These are phyloP conservation scores for Cepaea hortensis DNA, from an alignment of 2,888 invertebrate species.

Conservation along the genomic window DNA sequence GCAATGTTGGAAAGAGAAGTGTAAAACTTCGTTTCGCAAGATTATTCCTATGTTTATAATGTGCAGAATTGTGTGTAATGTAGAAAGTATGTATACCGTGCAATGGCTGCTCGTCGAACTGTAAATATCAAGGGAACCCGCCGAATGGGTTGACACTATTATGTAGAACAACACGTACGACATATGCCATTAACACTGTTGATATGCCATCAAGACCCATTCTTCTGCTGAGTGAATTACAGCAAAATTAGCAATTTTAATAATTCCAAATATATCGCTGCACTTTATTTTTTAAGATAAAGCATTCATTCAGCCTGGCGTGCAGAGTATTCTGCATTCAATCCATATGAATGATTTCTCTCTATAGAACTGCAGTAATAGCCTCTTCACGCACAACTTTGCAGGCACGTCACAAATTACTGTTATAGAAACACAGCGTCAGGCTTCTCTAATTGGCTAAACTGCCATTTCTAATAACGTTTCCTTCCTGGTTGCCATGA, in stretches of 20 bases:
- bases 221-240: neutral
- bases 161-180: slow-evolving; percentile 11
- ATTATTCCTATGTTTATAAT: slow-evolving; percentile 21
- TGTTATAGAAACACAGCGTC: slow-evolving; percentile 30
- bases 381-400: slow-evolving; percentile 35
- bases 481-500: neutral
- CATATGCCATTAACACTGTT: neutral
- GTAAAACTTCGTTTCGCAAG: slow-evolving; percentile 21
- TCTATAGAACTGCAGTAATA: slow-evolving; percentile 8
- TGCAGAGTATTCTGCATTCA: neutral
- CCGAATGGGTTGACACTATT: neutral
- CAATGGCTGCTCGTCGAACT: slow-evolving; percentile 1
- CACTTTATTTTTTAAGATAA: neutral
- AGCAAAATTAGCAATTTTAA: neutral
- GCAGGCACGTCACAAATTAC: neutral
- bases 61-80: slow-evolving; percentile 5
- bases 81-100: slow-evolving; percentile 18
- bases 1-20: neutral
- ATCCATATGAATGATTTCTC: slow-evolving; percentile 24
- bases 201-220: neutral
- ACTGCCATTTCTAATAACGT: slow-evolving; percentile 24
- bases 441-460: slow-evolving; percentile 34
- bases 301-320: slow-evolving; percentile 1
- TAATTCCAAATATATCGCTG: slow-evolving; percentile 22
- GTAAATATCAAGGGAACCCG: neutral